These are phyloP conservation scores for Thalassophryne amazonica DNA, from an alignment of 2,797 vertebrate genomes.

Conservation along the genomic window DNA sequence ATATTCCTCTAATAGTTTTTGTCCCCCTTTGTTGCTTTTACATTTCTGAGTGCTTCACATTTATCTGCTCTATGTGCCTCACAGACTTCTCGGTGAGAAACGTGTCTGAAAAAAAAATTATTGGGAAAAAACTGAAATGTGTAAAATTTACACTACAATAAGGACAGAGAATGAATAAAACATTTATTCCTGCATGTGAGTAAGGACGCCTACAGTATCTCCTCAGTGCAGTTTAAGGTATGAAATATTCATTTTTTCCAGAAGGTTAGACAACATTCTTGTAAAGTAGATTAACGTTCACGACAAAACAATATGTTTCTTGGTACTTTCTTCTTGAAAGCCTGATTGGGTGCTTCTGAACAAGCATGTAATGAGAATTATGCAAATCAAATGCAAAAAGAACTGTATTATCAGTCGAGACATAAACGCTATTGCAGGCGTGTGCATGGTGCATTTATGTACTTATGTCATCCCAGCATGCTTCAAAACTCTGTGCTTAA, in stretches of 20 bases:
- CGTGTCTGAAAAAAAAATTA: too few species aligned
- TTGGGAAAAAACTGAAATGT: too few species aligned
- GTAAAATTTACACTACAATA: too few species aligned
- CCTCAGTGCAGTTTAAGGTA: conserved; percentile 28
- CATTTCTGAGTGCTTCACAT: too few species aligned
- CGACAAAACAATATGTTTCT: conserved; percentile 56
- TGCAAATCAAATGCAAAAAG: conserved; percentile 54
- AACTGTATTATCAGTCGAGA: conserved; percentile 4
- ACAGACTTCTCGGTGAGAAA: too few species aligned
- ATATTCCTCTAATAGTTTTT: too few species aligned
- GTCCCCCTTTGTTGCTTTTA: too few species aligned
- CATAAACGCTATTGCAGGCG: neutral
- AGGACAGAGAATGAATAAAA: too few species aligned
- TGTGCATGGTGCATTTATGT: neutral
- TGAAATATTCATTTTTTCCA: conserved; percentile 52
- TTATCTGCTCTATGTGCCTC: too few species aligned
- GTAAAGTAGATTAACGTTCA: conserved; percentile 64
- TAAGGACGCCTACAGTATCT: conserved; percentile 13
- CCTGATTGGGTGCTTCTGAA: conserved; percentile 50
- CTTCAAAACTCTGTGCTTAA: neutral
- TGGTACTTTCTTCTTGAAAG: conserved; percentile 44
- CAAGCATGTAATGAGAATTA: conserved; percentile 68
- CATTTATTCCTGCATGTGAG: conserved; percentile 36
- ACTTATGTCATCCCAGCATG: neutral
- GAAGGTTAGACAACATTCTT: conserved; percentile 40